These are phyloP conservation scores for Neopipo cinnamomea DNA, from an alignment of 2,113 vertebrate genomes.

Conservation along the genomic window DNA sequence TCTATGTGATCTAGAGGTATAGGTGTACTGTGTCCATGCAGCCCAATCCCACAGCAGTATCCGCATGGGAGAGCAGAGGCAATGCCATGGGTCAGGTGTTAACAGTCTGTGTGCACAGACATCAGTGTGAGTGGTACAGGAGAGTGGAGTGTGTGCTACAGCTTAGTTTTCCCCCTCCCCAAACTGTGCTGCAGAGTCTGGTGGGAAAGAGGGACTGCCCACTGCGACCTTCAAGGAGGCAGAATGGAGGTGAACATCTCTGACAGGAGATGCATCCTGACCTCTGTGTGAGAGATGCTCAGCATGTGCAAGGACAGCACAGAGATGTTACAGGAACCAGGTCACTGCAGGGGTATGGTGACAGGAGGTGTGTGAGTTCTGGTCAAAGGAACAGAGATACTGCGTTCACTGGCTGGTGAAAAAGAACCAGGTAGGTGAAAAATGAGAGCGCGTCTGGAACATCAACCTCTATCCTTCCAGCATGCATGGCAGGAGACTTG, in stretches of 20 bases:
- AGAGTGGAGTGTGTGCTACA: background rate
- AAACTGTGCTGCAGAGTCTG: background rate
- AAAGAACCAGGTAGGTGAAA: background rate
- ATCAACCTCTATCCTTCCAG: background rate
- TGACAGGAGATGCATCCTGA: background rate
- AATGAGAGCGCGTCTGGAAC: background rate
- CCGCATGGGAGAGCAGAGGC: background rate
- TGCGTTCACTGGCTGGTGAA: background rate
- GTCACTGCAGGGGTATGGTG: background rate
- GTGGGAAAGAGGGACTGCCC: background rate
- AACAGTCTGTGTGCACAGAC: background rate
- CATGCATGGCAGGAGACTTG: background rate
- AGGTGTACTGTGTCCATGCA: background rate
- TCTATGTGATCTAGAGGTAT: background rate
- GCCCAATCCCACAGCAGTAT: background rate
- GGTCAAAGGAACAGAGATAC: background rate
- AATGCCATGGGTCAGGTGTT: fast-evolving
- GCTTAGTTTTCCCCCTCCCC: background rate
- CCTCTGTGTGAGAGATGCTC: background rate
- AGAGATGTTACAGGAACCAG: background rate
- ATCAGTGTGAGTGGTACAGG: background rate
- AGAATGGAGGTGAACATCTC: background rate
- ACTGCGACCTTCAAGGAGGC: fast-evolving
- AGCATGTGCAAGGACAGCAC: background rate
- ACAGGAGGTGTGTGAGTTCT: background rate